Evolutionary conservation across 2,113 vertebrate species (phyloP), one percentile per base, ranked within the genome.

Genomic region (Chionodraco myersi): DNA sequence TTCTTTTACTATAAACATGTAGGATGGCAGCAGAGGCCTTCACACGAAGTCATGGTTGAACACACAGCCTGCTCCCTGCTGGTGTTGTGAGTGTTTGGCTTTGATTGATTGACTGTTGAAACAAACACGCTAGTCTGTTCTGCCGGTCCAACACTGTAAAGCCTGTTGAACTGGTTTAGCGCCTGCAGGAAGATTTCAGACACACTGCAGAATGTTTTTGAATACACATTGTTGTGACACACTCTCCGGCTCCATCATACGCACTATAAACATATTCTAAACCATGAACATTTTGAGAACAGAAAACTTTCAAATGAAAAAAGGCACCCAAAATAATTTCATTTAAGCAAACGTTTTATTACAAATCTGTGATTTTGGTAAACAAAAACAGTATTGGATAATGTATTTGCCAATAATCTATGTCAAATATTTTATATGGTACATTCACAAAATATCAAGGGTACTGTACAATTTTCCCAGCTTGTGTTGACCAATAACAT

Each of bases 271-370:
- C 47, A 34, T 47, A 16, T 23, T 18, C 2, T n/a, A 44, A 44
- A 62, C n/a, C 10, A 13, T 30, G 23, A 56, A 41, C 2, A 3
- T 8, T 14, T 48, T 34, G 6, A 41, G 11, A 57, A 47, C 2
- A 41, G 1, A 47, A 5, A 51, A 47, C 10, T 1, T 18, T 30
- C 69, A 79, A 76, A 61, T 10, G 6, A 41, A 61, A 72, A 73
- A 0, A 54, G 10, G 5, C 54, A 54, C 3, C 83, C 5, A 72
- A 62, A 10, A 62, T 1, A 12, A 26, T 41, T 34, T 69, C 0
- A 49, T 14, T 6, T 59, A 34, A 41, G 11, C 18, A 66, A 65
- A 78, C 14, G 10, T 68, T 91, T 92, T 84, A 91, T 88, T 91
- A 90, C 54, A 83, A 82, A 89, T 72, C 26, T 30, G 2, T 52